These are phyloP conservation scores for Acipenser transmontanus DNA, from an alignment of 2,797 vertebrate species.

Conservation along the genomic window DNA sequence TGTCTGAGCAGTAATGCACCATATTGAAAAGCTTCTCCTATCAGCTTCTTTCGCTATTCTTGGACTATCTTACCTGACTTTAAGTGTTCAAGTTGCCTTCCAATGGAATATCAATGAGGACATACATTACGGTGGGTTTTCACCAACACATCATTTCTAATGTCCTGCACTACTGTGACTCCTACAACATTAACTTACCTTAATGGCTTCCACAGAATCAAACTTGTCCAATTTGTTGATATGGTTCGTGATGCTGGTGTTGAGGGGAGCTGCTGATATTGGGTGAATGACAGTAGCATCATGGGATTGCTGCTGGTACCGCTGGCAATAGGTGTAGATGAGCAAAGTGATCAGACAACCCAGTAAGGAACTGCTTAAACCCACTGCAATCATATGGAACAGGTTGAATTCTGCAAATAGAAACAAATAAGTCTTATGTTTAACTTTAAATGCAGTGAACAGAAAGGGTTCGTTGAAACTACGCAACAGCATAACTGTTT, in stretches of 20 bases:
- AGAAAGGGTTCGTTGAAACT: too few relatives aligned
- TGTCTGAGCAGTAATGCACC: too few relatives aligned
- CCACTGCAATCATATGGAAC: constrained; percentile 95
- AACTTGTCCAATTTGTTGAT: constrained; percentile 98
- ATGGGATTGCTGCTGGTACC: constrained; percentile 90
- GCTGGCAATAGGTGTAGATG: constrained; percentile 90
- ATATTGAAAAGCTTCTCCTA: too few relatives aligned
- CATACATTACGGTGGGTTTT: constrained; percentile 24
- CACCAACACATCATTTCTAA: too few relatives aligned
- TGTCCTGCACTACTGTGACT: too few relatives aligned
- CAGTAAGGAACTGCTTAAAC: constrained; percentile 89
- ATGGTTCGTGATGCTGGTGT: constrained; percentile 96
- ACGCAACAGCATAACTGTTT: too few relatives aligned
- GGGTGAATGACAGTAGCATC: constrained; percentile 95
- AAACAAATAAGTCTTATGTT: not conserved
- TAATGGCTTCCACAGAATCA: constrained; percentile 92
- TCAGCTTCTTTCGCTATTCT: too few relatives aligned
- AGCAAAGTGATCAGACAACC: constrained; percentile 91
- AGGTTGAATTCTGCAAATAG: constrained; percentile 80
- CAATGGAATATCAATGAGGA: constrained; percentile 31
- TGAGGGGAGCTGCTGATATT: constrained; percentile 84
- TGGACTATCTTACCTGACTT: too few relatives aligned
- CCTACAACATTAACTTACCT: constrained; percentile 62
- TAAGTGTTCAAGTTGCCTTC: too few relatives aligned
- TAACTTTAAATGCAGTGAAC: too few relatives aligned